Percentiles rank a stretch among this genome's conserved stretches.
These are phyloP conservation scores for Portevinia maculata DNA, from an alignment of 2,888 invertebrate genomes.

Conservation along the genomic window DNA sequence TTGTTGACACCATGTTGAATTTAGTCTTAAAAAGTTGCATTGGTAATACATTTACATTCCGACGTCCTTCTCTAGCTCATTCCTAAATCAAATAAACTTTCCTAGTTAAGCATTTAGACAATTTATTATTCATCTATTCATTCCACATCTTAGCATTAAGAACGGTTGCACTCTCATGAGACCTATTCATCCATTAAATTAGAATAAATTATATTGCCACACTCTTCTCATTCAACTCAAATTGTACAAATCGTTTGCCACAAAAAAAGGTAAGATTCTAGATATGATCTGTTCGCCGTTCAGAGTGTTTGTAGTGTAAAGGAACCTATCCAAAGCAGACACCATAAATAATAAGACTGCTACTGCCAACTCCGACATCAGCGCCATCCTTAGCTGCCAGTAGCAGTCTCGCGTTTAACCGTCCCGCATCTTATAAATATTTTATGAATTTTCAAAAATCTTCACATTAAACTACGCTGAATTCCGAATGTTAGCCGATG, in stretches of 20 bases:
- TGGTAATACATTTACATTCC: neutral
- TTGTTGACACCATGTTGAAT: constrained; percentile 40
- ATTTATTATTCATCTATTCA: constrained; percentile 71
- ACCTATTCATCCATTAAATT: constrained; percentile 71
- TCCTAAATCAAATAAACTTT: constrained; percentile 38
- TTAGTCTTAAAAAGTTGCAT: neutral
- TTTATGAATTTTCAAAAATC: constrained; percentile 73
- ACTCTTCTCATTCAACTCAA: constrained; percentile 48
- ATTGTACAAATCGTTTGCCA: constrained; percentile 30
- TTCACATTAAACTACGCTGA: constrained; percentile 23
- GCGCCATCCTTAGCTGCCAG: constrained; percentile 66
- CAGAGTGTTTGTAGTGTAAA: constrained; percentile 15
- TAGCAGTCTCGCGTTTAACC: constrained; percentile 58
- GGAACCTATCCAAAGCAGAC: constrained; percentile 72
- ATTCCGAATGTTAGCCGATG: neutral
- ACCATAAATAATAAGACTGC: constrained; percentile 70
- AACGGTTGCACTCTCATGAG: constrained; percentile 51
- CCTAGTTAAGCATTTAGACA: constrained; percentile 40
- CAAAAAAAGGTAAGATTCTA: constrained; percentile 43
- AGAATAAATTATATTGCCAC: constrained; percentile 68
- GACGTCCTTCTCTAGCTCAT: constrained; percentile 4
- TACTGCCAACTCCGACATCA: constrained; percentile 31
- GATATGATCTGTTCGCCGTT: constrained; percentile 3
- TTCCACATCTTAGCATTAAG: constrained; percentile 7
- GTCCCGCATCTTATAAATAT: constrained; percentile 66